phyloP scores from a whole-genome alignment of 2,797 vertebrate species.

The Crocodylus rhombifer region DNA sequence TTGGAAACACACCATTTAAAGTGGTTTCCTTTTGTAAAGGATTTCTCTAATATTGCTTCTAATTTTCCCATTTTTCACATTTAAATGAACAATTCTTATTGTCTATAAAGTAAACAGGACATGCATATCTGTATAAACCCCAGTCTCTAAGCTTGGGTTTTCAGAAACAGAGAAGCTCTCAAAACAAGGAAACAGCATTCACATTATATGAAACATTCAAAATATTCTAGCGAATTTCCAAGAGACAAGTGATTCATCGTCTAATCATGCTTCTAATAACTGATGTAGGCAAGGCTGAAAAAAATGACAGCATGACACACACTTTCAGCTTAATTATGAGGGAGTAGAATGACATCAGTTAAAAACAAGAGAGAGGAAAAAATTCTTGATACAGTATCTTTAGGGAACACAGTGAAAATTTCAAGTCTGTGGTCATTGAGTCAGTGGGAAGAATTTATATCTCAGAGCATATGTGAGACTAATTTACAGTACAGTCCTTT shows the following conservation, averaged over 20 bases:
- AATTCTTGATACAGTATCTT: not conserved
- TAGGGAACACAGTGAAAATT: not conserved
- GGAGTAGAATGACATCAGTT: not conserved
- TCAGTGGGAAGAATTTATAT: conserved; percentile 8
- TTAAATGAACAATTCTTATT: conserved; percentile 22
- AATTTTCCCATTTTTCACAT: conserved; percentile 16
- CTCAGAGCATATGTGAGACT: not conserved
- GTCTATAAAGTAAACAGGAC: not conserved
- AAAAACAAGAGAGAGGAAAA: not conserved
- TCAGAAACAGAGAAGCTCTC: not conserved
- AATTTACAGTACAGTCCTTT: not conserved
- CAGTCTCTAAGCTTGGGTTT: not conserved
- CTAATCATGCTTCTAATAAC: not conserved
- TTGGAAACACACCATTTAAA: conserved; percentile 32
- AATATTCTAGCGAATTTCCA: conserved; percentile 58
- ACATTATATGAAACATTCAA: conserved; percentile 5
- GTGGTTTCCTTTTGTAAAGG: conserved; percentile 44
- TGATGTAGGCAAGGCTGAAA: not conserved
- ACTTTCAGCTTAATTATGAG: conserved; percentile 12
- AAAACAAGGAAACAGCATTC: conserved; percentile 1
- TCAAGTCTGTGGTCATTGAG: not conserved
- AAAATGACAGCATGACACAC: conserved; percentile 36
- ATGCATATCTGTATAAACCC: not conserved
- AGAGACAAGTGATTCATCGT: conserved; percentile 51
- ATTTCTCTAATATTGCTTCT: conserved; percentile 2